Base-by-base conservation (phyloP, 2,113 vertebrate genomes). In the Oceanites oceanicus region DNA sequence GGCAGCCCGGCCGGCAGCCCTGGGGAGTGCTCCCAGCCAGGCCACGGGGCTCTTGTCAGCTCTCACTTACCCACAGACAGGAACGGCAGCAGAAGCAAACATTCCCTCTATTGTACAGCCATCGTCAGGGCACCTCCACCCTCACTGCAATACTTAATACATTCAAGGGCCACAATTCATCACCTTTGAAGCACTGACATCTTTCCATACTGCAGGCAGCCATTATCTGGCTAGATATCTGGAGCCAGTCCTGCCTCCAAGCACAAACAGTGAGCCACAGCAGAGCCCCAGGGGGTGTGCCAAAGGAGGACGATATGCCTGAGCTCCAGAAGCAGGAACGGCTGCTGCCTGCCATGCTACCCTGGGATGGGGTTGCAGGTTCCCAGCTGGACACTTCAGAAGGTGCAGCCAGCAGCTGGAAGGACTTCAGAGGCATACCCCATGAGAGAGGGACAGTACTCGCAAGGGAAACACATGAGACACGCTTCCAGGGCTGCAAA, bases 371-470 rank as follows among this genome's bases (percentile, higher is more conserved):
- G 76, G 52, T 34, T 55, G 61, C 87, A 92, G 76, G 65, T 81
- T 85, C 77, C 76, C 91, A 81, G 93, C 91, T 72, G 56, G 80
- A 78, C 44, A 11, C 91, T 89, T 85, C 80, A 61, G 93, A 89
- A 95, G 77, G 34, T 45, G 80, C 73, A 78, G 91, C 84, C 96
- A 84, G 93, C 47, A 45, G 67, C 92, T 95, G 94, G 91, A 91
- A 91, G 53, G 81, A 71, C 68, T 91, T 95, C 87, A 95, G 81
- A 94, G 70, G 32, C 65, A 17, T 12, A 38, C 5, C 42, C 79
- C 61, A 50, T 7, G 68, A 84, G 65, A 87, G 34, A 62, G 30
- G 56, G 73, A 63, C 44, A 55, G 70, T 44, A 36, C 73, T 95
- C 77, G 89, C 58, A 56, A 56, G 44, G 40, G 56, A 89, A 89